Base-by-base conservation (phyloP, 2,113 vertebrate species). In the Hymenochirus boettgeri region DNA sequence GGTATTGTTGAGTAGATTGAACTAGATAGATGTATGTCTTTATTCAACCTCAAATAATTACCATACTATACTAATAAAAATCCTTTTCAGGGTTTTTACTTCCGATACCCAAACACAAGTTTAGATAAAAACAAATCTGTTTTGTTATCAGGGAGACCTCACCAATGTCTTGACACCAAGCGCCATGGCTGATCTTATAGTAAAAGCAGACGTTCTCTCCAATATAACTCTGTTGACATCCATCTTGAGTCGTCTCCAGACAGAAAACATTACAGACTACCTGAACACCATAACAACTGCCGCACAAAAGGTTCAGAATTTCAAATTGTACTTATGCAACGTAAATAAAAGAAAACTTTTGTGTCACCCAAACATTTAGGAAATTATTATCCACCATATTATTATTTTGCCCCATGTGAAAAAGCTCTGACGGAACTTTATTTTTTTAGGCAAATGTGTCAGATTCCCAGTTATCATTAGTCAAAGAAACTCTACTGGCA, bases 401-500 rank as follows among this genome's bases (percentile, higher is more conserved):
- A 5, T 31, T 10, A 4, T 10, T 5, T 31, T 10, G 12, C 10
- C 4, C 5, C 10, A 31, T 31, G 4, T 31, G 29, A 31, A 31
- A 31, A 4, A 31, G 4, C 10, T 31, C 4, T 31, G 29, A n/a
- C 48, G 10, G 5, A 31, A 31, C 13, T 13, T 45, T 35, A 37
- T 54, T 5, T 7, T 8, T 37, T 1, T 26, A 46, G 51, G 62
- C 52, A 26, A 57, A 56, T 48, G 3, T 65, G 5, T 56, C 62
- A 23, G 26, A 24, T 9, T 4, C 4, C 17, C 10, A 56, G 15
- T 11, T 47, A 65, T 13, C 42, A 29, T 23, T 18, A 23, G 7
- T 65, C 22, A 55, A 56, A 26, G 11, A 54, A 25, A 63, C 33
- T 19, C 61, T 63, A 9, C 17, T 63, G 33, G n/a, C 3, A 19